Percentiles rank a stretch among this genome's conserved stretches.
phyloP scores from a whole-genome alignment of 2,113 vertebrate genomes.

The Ahaetulla prasina region DNA sequence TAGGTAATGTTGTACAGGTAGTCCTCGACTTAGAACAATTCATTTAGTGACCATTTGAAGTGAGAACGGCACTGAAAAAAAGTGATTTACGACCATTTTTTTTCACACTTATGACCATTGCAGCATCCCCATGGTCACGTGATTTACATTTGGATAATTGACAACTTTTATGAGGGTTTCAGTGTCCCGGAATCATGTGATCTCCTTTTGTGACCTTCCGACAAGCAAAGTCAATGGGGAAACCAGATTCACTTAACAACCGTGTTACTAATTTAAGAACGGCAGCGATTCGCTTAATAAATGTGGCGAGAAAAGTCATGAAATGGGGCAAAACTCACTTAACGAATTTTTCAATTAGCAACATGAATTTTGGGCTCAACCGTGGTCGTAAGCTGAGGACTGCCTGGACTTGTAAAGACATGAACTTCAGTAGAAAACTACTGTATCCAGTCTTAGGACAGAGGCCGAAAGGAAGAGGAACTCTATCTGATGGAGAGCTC shows the following conservation, averaged over 20 bases:
- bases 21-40: neutral
- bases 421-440: neutral
- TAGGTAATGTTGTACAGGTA: neutral
- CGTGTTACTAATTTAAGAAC: neutral
- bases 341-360: neutral
- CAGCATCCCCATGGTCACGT: neutral
- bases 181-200: neutral
- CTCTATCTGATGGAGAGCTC: neutral
- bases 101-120: neutral
- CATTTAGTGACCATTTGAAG: neutral
- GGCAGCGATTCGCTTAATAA: neutral
- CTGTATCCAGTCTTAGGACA: no score
- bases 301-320: no score
- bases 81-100: neutral
- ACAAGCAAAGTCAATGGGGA: neutral
- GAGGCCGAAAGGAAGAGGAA: neutral
- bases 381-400: neutral
- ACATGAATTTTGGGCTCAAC: neutral
- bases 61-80: neutral
- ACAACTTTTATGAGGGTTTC: neutral
- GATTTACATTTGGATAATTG: neutral
- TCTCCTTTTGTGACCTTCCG: neutral
- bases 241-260: neutral
- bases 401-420: neutral
- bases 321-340: neutral